Conservation (phyloP, 2,888 invertebrate genomes). For the Drosophila falleni region DNA sequence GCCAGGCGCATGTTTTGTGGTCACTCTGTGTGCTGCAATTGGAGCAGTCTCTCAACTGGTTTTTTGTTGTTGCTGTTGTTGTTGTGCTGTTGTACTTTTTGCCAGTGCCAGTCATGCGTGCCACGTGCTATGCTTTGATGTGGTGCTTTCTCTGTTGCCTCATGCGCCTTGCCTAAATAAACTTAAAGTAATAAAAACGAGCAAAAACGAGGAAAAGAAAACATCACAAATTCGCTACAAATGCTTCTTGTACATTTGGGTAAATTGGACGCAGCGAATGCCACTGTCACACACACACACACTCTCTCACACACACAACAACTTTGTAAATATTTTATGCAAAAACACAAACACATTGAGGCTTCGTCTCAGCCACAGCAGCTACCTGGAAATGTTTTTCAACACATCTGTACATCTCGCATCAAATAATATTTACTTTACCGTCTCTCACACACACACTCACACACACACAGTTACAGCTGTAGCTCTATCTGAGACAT, state of each 20-base stretch:
- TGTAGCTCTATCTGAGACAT: constrained; percentile 28
- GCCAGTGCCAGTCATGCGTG: constrained; percentile 77
- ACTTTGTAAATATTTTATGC: constrained; percentile 78
- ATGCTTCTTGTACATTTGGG: constrained; percentile 73
- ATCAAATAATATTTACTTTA: constrained; percentile 78
- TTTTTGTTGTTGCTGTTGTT: constrained; percentile 32
- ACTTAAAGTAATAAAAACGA: constrained; percentile 75
- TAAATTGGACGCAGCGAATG: constrained; percentile 75
- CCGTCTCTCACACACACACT: constrained; percentile 24
- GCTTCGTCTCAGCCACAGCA: constrained; percentile 39
- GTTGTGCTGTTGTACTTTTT: constrained; percentile 62
- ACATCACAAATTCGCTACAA: constrained; percentile 60
- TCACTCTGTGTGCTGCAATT: constrained; percentile 74
- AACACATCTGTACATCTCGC: constrained; percentile 65
- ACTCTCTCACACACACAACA: constrained; percentile 45
- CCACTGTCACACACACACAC: constrained; percentile 52
- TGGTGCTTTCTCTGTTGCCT: constrained; percentile 53
- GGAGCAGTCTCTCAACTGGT: constrained; percentile 47
- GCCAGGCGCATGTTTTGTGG: constrained; percentile 73
- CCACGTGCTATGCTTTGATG: constrained; percentile 77
- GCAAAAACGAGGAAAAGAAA: constrained; percentile 48
- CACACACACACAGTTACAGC: constrained; percentile 13
- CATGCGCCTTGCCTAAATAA: constrained; percentile 66
- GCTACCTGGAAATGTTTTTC: constrained; percentile 73
- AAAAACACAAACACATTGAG: constrained; percentile 65